A percentile compares a stretch with the other conserved stretches of the same genome.
These are phyloP conservation scores for Rachycentron canadum DNA, from an alignment of 2,797 vertebrate species.

Conservation along the genomic window DNA sequence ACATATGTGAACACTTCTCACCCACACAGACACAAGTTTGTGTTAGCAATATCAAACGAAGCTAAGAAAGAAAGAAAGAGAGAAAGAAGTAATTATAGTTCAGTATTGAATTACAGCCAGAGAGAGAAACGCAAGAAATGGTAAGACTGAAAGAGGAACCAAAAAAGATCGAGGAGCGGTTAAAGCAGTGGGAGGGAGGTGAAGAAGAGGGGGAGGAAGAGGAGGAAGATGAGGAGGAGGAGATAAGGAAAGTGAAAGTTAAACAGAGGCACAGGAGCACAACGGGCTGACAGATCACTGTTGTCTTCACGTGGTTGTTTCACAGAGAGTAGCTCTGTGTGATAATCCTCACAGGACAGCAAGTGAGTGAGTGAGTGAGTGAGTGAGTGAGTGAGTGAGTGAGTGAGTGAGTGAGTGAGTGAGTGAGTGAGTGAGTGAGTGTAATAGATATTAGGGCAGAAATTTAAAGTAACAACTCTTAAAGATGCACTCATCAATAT, in stretches of 20 bases:
- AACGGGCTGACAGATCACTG: constrained; percentile 27
- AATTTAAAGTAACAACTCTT: not conserved
- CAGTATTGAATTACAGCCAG: not conserved
- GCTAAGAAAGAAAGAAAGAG: not conserved
- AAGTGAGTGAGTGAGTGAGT: too few species aligned
- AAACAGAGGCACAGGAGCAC: constrained; percentile 44
- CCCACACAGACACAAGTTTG: not conserved
- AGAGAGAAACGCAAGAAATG: constrained; percentile 18
- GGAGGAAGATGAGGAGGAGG: constrained; percentile 47
- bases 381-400: constrained; percentile 8
- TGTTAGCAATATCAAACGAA: not conserved
- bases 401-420: constrained; percentile 13
- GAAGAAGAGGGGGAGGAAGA: constrained; percentile 65
- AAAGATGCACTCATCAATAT: not conserved
- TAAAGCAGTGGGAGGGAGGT: constrained; percentile 74
- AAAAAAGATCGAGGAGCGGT: constrained; percentile 66
- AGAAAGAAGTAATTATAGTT: not conserved
- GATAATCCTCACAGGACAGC: constrained; percentile 12
- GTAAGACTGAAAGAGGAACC: constrained; percentile 29
- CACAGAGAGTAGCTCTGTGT: constrained; percentile 1
- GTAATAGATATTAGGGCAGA: too few species aligned
- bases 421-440: constrained; percentile 13
- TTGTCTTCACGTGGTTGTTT: constrained; percentile 16
- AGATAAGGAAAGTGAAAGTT: constrained; percentile 63
- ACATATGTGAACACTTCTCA: not conserved